Base-by-base conservation (phyloP, 2,888 invertebrate species). In the Dastarcus helophoroides region DNA sequence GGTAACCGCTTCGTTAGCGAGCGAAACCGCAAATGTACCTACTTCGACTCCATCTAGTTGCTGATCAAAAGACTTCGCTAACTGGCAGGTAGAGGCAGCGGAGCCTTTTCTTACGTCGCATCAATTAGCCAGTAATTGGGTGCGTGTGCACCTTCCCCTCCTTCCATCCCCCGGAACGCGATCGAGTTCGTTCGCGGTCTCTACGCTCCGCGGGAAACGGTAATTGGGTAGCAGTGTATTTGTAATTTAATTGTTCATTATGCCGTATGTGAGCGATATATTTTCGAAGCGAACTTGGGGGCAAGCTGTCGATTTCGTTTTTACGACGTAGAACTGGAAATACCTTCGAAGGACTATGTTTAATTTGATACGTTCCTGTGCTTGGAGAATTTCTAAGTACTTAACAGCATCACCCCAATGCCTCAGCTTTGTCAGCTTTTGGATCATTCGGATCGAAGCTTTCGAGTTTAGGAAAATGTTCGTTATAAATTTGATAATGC, bases 181-280 rank as follows among this genome's bases (percentile, higher is more conserved):
- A n/a, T 29, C 35, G 27, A 24, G 26, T 28, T 36, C 35, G 40
- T n/a, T n/a, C n/a, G 44, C 43, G 45, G 46, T 46, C 39, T 43
- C 43, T 43, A 42, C 41, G 41, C 45, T 46, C 46, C 48, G 45
- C 51, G 50, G 53, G 51, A 54, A 52, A 50, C 53, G 49, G 50
- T 57, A 57, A 57, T 57, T 57, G 57, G 55, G 54, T 54, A 53
- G 49, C 51, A 46, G 47, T 44, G 54, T 53, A 52, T 54, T 51
- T 52, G 54, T 56, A 56, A 55, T 54, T 54, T 55, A 55, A 57
- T 57, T 56, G 55, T 54, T 56, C 56, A 55, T 57, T 57, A 57
- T 55, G 49, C 53, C 52, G 48, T 51, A 48, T 45, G 43, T 32
- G 43, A 42, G 28, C 22, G 35, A 35, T 35, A 31, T 30, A 35